A percentile compares a stretch with the other conserved stretches of the same genome.
Evolutionary conservation across 2,113 vertebrate species (phyloP).

Genomic region (Coreoperca whiteheadi): DNA sequence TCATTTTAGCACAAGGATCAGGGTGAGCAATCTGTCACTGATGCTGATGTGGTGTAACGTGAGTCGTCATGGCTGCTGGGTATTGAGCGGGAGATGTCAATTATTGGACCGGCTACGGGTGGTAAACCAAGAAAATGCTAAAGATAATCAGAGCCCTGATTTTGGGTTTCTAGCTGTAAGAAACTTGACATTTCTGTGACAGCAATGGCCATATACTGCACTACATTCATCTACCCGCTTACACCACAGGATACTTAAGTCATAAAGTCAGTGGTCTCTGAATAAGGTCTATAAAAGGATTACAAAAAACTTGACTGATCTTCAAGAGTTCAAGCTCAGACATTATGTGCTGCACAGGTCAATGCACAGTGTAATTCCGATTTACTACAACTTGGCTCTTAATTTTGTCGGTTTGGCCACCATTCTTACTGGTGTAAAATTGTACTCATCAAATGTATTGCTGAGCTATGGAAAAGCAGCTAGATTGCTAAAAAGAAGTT

Average conservation of each 20-base stretch:
- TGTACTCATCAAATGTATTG: background rate
- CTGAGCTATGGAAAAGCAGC: background rate
- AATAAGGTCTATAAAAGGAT: background rate
- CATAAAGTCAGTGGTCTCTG: background rate
- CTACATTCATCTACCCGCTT: background rate
- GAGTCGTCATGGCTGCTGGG: constrained; percentile 43
- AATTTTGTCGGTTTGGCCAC: background rate
- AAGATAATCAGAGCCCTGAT: constrained; percentile 29
- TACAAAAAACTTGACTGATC: constrained; percentile 1
- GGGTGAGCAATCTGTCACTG: constrained; percentile 66
- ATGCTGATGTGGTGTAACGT: constrained; percentile 54
- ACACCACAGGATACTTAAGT: background rate
- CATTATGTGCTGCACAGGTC: background rate
- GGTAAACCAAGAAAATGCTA: constrained; percentile 59
- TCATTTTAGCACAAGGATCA: constrained; percentile 70
- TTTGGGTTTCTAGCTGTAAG: background rate
- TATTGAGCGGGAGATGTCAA: constrained; percentile 49
- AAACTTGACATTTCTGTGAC: constrained; percentile 29
- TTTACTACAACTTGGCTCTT: background rate
- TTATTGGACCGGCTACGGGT: constrained; percentile 43
- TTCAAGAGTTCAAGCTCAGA: background rate
- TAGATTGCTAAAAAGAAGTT: background rate
- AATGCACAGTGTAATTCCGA: background rate
- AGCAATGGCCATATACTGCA: background rate
- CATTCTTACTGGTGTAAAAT: background rate